Evolutionary conservation across 2,797 vertebrate species (phyloP).

Genomic region (Corythornis leucogaster): DNA sequence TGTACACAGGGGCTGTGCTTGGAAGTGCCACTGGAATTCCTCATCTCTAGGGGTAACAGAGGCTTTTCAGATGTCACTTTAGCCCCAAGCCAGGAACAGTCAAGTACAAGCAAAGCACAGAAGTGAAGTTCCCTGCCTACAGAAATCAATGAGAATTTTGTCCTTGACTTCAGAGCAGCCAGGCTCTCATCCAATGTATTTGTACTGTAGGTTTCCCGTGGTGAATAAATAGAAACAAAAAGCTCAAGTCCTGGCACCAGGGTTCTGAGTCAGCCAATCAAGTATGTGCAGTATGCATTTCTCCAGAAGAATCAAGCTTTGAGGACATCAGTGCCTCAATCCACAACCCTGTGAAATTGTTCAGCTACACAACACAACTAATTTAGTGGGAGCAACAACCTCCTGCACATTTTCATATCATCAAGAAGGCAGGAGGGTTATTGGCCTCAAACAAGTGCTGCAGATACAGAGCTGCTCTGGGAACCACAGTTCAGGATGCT

Average conservation of each 20-base stretch:
- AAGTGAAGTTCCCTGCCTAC: slow-evolving; percentile 13
- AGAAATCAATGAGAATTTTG: slow-evolving; percentile 52
- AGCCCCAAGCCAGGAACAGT: slow-evolving; percentile 14
- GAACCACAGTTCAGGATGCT: neutral
- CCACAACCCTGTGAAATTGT: neutral
- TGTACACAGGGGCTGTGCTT: neutral
- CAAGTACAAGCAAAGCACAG: slow-evolving; percentile 26
- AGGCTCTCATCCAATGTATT: slow-evolving; percentile 24
- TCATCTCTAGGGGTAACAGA: slow-evolving; percentile 1
- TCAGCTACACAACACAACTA: neutral
- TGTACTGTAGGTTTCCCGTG: slow-evolving; percentile 48
- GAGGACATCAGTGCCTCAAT: neutral
- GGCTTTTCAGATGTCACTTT: slow-evolving; percentile 1
- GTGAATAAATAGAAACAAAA: slow-evolving; percentile 52
- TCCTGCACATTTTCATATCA: neutral
- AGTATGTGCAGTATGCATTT: slow-evolving; percentile 39
- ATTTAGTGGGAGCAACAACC: neutral
- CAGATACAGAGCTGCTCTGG: neutral
- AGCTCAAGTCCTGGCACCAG: slow-evolving; percentile 4
- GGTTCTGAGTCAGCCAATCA: slow-evolving; percentile 35
- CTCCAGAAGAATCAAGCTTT: neutral
- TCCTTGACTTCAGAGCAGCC: slow-evolving; percentile 9
- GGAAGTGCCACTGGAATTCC: neutral
- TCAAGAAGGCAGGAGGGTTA: neutral
- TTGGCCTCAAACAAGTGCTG: neutral